phyloP scores from a whole-genome alignment of 2,888 invertebrate species.

The Chesias legatella region DNA sequence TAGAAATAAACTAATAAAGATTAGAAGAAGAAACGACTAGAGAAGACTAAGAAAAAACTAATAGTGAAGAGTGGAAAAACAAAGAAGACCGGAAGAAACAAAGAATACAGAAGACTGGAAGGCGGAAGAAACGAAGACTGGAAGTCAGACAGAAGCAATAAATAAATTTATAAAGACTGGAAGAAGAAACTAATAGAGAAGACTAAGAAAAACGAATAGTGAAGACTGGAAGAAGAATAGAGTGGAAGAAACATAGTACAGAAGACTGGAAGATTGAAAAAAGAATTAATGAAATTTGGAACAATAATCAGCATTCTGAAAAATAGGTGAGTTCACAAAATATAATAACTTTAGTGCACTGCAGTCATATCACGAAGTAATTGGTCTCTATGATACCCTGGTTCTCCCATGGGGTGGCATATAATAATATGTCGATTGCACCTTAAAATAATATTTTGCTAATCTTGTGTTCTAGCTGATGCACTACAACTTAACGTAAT shows the following conservation, averaged over 20 bases:
- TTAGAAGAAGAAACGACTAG: not conserved
- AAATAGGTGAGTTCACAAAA: no score
- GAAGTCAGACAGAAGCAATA: not conserved
- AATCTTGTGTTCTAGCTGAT: no score
- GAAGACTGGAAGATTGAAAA: constrained; percentile 1
- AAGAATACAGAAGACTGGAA: constrained; percentile 5
- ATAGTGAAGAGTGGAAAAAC: constrained; percentile 10
- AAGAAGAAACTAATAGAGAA: constrained; percentile 6
- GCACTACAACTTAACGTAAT: no score
- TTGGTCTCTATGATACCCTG: no score
- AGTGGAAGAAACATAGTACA: no score
- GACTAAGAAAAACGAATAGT: constrained; percentile 4
- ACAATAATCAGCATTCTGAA: no score
- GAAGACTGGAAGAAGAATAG: constrained; percentile 8
- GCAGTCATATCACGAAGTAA: no score
- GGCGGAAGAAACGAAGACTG: constrained; percentile 5
- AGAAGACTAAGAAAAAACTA: not conserved
- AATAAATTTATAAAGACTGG: constrained; percentile 2
- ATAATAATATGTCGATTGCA: no score
- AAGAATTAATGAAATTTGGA: no score
- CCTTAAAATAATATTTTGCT: no score
- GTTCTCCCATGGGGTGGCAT: no score
- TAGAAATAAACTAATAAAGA: not conserved
- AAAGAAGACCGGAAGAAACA: constrained; percentile 14
- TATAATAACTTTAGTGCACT: no score